Evolutionary conservation across 2,888 invertebrate species (phyloP).

Genomic region (Sinopyrophorus schimmeli): DNA sequence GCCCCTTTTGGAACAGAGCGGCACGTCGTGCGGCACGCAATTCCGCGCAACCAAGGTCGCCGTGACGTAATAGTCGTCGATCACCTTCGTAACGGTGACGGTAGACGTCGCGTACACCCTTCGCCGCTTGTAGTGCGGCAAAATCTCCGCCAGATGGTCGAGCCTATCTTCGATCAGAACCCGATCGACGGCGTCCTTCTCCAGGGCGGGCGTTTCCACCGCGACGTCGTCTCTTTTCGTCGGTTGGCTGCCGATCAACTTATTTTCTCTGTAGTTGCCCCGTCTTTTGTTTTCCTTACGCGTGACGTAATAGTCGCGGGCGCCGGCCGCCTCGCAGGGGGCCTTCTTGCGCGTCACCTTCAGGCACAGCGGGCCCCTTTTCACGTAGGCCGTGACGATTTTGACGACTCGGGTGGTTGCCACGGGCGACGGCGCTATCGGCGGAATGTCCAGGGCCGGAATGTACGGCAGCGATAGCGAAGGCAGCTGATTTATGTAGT

Average conservation of each 20-base stretch:
- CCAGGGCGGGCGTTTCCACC: conserved; percentile 44
- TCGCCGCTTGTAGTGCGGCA: conserved; percentile 51
- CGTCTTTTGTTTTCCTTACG: too few relatives aligned
- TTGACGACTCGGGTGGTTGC: conserved; percentile 49
- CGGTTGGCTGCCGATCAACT: neutral
- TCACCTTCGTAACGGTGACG: conserved; percentile 49
- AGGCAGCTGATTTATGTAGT: conserved; percentile 48
- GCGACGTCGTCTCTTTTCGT: too few relatives aligned
- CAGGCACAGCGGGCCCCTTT: conserved; percentile 51
- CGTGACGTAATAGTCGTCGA: conserved; percentile 44
- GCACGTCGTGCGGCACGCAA: conserved; percentile 50
- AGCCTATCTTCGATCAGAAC: conserved; percentile 52
- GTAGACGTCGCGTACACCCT: conserved; percentile 50
- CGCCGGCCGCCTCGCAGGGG: conserved; percentile 29
- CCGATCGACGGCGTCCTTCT: conserved; percentile 40
- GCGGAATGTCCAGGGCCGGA: conserved; percentile 45
- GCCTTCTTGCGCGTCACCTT: conserved; percentile 44
- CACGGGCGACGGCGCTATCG: conserved; percentile 48
- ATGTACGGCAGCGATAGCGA: conserved; percentile 48
- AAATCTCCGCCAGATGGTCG: conserved; percentile 50
- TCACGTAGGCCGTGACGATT: conserved; percentile 50
- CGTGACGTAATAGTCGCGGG: conserved; percentile 43
- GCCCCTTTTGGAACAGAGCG: conserved; percentile 49
- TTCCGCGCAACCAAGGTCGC: conserved; percentile 52
- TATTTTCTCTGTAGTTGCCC: conserved; percentile 1